phyloP scores from a whole-genome alignment of 2,888 invertebrate species.

The Bhutanitis thaidina region DNA sequence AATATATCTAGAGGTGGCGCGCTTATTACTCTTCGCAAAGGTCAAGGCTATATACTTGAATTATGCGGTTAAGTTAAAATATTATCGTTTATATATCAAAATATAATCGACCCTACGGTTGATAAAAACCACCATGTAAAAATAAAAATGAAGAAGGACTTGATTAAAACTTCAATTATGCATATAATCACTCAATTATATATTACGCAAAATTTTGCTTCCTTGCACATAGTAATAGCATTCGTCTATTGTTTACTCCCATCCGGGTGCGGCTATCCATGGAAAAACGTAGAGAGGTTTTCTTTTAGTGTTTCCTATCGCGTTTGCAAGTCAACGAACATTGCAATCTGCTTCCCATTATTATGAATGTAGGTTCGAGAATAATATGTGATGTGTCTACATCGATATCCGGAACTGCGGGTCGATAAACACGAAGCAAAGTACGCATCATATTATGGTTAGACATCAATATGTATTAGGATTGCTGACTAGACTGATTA shows the following conservation, averaged over 20 bases:
- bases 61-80: too few relatives aligned
- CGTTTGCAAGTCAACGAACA: conserved; percentile 19
- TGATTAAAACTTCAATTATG: too few relatives aligned
- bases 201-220: too few relatives aligned
- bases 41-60: too few relatives aligned
- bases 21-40: too few relatives aligned
- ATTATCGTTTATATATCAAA: too few relatives aligned
- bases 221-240: conserved; percentile 4
- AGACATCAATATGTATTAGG: conserved; percentile 58
- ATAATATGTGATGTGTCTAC: neutral
- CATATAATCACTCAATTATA: too few relatives aligned
- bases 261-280: conserved; percentile 38
- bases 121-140: too few relatives aligned
- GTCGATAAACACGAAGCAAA: conserved; percentile 33
- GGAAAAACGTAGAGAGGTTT: conserved; percentile 35
- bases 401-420: conserved; percentile 43
- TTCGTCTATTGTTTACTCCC: conserved; percentile 31
- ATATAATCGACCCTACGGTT: too few relatives aligned
- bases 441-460: conserved; percentile 35
- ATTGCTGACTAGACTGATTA: conserved; percentile 47
- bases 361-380: neutral
- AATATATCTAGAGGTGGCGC: too few relatives aligned
- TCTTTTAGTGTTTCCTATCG: conserved; percentile 50
- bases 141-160: too few relatives aligned
- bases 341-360: neutral